Evolutionary conservation across 1,140 invertebrate genomes (phyloP), one percentile per base, ranked within the genome.

Genomic region (Papilio polyxenes): DNA sequence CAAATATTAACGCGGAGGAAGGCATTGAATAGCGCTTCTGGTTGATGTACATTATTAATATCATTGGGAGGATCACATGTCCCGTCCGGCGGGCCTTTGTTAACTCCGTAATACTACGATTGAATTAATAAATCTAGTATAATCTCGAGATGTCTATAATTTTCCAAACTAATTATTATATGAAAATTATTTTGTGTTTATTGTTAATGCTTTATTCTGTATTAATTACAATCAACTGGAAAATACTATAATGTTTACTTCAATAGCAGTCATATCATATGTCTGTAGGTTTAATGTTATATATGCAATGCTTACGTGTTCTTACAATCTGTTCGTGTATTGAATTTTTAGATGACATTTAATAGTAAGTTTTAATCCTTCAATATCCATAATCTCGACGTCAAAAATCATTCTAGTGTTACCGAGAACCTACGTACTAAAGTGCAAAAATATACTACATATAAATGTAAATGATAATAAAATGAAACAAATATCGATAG

Each of bases 1-100:
- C 85, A 89, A 89, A 87, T 88, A 89, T 88, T 85, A 83, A 87
- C 84, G 79, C 82, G 78, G 31, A 72, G 82, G 81, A 59, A 85
- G 82, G 82, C 83, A 86, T 87, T 84, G 83, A 85, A 84, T 88
- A 83, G 78, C 69, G 83, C 81, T 83, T 86, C 82, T 84, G 82
- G 82, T 84, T 83, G 83, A 86, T 79, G 72, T 88, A 83, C 85
- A 89, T 89, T 87, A 89, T 88, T 89, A 88, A 89, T 86, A 49
- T 80, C 80, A 81, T 79, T 62, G 84, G 81, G 82, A 84, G 85
- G 80, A 83, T 83, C 83, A 53, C 75, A 77, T 49, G 48, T 84
- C 83, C 81, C 56, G 81, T 74, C 83, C 81, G 84, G 82, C 84
- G 83, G 82, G 75, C 78, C 82, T 82, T 83, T 84, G 85, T 85